Base-by-base conservation (phyloP, 2,888 invertebrate genomes). In the Agrochola lota region DNA sequence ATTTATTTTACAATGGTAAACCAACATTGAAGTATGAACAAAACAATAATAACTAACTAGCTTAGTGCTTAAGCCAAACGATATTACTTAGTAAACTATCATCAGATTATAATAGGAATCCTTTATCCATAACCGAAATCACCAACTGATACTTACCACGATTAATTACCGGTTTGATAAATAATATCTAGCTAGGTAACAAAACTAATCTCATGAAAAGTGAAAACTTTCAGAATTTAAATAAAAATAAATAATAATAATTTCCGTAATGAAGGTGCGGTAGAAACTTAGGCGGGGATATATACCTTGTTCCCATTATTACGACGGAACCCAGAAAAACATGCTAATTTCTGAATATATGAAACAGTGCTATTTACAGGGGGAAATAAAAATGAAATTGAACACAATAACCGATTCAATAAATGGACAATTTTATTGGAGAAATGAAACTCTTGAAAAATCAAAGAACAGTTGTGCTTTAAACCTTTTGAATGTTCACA, bases 401-500 rank as follows among this genome's bases (percentile, higher is more conserved):
- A 77, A 74, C 62, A 52, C 49, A 46, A 40, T 57, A 43, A 71
- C 40, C 67, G 75, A 83, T 84, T 86, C 79, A 81, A 77, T 87
- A 86, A 89, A 87, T 89, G 84, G 68, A 71, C 66, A 75, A 80
- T 72, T 80, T 30, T n/a, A 55, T 80, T 81, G 40, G 62, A 76
- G 43, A 73, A 81, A 77, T 79, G 23, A 52, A 52, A 35, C 46
- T 30, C 8, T 66, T 71, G 60, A 75, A 63, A 80, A 78, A 77
- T 60, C 69, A 69, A 70, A 76, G 73, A 79, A 26, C 64, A 75
- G 75, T 81, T 74, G 71, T 67, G 30, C 30, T 83, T 74, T 72
- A 66, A 30, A 60, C 67, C 35, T 72, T 67, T 67, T n/a, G 63
- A 78, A 59, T 46, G 46, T 63, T 49, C 26, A 68, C 40, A 70